phyloP scores from a whole-genome alignment of 2,888 invertebrate genomes.

The Exocentrus adspersus region DNA sequence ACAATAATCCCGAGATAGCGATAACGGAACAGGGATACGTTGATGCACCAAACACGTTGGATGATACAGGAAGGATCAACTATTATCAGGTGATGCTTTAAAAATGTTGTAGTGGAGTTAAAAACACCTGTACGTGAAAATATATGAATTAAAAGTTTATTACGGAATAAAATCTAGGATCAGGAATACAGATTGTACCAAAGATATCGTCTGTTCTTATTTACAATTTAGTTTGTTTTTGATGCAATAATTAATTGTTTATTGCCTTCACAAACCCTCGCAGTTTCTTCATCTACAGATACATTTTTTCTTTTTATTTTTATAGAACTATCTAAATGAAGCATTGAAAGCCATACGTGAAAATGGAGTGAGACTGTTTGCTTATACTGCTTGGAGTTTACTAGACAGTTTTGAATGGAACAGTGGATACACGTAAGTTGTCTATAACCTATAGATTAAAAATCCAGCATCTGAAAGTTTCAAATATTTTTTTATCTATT shows the following conservation, averaged over 20 bases:
- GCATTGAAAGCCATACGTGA: conserved; percentile 7
- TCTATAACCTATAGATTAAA: too few species aligned
- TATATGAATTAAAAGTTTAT: too few species aligned
- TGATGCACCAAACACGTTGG: conserved; percentile 46
- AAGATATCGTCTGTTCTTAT: too few species aligned
- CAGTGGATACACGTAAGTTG: conserved; percentile 1
- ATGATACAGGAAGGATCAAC: conserved; percentile 34
- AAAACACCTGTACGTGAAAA: background rate
- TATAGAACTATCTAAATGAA: background rate
- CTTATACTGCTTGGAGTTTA: conserved; percentile 8
- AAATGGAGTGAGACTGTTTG: background rate
- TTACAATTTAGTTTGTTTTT: too few species aligned
- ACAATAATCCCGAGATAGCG: conserved; percentile 65
- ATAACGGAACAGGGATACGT: conserved; percentile 70
- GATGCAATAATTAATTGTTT: too few species aligned
- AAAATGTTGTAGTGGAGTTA: background rate
- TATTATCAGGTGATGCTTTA: conserved; percentile 34
- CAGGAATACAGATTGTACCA: too few species aligned
- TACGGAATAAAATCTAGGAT: too few species aligned
- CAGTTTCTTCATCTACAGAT: too few species aligned
- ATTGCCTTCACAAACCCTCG: too few species aligned
- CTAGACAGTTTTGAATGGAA: conserved; percentile 15
- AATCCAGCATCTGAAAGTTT: too few species aligned
- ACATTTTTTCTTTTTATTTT: background rate
- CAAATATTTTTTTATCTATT: too few species aligned